Evolutionary conservation across 2,113 vertebrate species (phyloP).

Genomic region (Myanophis thanlyinensis): DNA sequence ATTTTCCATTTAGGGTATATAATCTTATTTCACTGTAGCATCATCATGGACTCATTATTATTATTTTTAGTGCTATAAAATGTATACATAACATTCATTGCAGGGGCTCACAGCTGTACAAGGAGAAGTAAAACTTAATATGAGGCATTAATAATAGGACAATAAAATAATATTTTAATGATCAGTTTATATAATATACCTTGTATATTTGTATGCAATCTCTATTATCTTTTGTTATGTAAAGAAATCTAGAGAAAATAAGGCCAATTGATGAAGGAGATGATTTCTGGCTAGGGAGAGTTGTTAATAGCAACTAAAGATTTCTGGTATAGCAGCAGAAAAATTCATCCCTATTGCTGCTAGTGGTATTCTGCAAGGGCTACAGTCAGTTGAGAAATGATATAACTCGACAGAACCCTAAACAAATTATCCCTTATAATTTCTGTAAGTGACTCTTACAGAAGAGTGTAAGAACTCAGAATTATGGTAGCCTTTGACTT

Average conservation of each 20-base stretch:
- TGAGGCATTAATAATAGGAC: background rate
- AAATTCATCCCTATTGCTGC: background rate
- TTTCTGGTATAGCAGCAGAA: background rate
- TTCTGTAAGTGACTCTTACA: background rate
- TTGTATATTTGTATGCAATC: background rate
- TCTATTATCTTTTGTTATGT: background rate
- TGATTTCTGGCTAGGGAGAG: background rate
- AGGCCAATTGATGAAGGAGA: background rate
- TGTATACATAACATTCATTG: background rate
- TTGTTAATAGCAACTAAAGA: background rate
- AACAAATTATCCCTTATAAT: background rate
- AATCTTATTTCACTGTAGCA: conserved; percentile 16
- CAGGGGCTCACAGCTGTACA: background rate
- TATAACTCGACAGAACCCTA: background rate
- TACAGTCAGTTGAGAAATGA: background rate
- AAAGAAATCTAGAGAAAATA: background rate
- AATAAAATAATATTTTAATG: conserved; percentile 10
- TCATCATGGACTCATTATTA: background rate
- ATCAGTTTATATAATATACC: background rate
- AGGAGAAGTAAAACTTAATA: background rate
- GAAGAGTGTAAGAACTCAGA: background rate
- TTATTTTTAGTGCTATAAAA: background rate
- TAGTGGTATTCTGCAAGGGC: background rate
- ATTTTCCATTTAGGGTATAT: conserved; percentile 19
- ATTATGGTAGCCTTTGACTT: background rate